Evolutionary conservation across 1,140 invertebrate genomes (phyloP).

Genomic region (Neodiprion fabricii): DNA sequence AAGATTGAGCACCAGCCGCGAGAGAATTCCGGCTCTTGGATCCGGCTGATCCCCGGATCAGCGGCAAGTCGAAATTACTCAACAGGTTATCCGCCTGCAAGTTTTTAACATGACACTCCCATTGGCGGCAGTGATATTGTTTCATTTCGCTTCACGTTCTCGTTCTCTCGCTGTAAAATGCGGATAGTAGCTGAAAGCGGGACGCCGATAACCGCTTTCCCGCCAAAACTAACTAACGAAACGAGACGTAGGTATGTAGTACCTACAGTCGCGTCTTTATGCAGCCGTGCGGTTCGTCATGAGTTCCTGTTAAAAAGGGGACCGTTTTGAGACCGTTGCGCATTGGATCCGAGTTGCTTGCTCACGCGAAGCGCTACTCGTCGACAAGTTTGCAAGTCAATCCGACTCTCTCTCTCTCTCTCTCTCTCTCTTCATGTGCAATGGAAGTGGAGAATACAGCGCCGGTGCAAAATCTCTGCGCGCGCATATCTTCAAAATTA

Average conservation of each 20-base stretch:
- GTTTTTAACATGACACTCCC: constrained; percentile 15
- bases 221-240: too few species aligned
- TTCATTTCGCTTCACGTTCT: neutral
- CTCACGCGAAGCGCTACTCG: constrained; percentile 22
- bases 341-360: constrained; percentile 29
- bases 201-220: too few species aligned
- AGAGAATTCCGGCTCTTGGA: constrained; percentile 15
- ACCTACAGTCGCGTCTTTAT: too few species aligned
- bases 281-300: neutral
- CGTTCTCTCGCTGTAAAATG: neutral
- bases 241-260: too few species aligned
- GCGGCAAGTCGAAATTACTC: constrained; percentile 50
- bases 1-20: constrained; percentile 19
- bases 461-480: too few species aligned
- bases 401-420: too few species aligned
- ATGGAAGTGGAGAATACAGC: too few species aligned
- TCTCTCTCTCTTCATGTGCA: too few species aligned
- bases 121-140: neutral
- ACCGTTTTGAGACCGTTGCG: constrained; percentile 38
- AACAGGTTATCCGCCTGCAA: constrained; percentile 49
- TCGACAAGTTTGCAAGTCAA: neutral
- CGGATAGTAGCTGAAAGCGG: neutral
- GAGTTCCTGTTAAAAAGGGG: constrained; percentile 10
- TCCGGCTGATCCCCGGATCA: constrained; percentile 35
- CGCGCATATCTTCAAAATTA: too few species aligned